Evolutionary conservation across 1,140 invertebrate species (phyloP), one percentile per base, ranked within the genome.

Genomic region (Eueides isabella): DNA sequence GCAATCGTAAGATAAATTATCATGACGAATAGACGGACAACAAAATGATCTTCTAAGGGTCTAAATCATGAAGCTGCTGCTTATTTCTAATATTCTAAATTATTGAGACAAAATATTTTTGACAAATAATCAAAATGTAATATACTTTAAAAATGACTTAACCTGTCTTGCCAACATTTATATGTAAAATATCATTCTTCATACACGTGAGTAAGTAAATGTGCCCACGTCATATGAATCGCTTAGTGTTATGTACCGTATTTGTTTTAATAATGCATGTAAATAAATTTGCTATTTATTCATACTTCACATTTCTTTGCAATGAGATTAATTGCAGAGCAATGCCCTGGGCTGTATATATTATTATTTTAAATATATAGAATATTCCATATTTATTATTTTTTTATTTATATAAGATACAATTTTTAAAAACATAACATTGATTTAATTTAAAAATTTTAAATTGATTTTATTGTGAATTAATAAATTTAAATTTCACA

Each of bases 211-310:
- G 31, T 16, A 55, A 61, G 72, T 38, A 61, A 72, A 64, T 30
- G 61, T 55, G 31, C 65, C 14, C 28, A 35, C 72, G 72, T 69
- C 72, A 74, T 61, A 63, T 55, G 66, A 74, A 74, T 74, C 63
- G 28, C 19, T 74, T 74, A 68, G 19, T 29, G 19, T 30, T 44
- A 63, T 67, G 55, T 67, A 69, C 72, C 72, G 72, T 74, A 74
- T 74, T 74, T 74, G 72, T 74, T 69, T 74, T 68, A 63, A 74
- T 67, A 74, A 74, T 64, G 7, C 66, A 63, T 28, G 64, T 65
- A 67, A 68, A 68, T 64, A 68, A 69, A n/a, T 33, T 14, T n/a
- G 16, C 33, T 68, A 74, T 61, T 68, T 74, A 74, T 74, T 68
- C 72, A 74, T 31, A 44, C 72, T 68, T 35, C 72, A 74, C 66